Evolutionary conservation across 1,140 invertebrate species (phyloP), one percentile per base, ranked within the genome.

Genomic region (Macrotrachela quadricornifera): DNA sequence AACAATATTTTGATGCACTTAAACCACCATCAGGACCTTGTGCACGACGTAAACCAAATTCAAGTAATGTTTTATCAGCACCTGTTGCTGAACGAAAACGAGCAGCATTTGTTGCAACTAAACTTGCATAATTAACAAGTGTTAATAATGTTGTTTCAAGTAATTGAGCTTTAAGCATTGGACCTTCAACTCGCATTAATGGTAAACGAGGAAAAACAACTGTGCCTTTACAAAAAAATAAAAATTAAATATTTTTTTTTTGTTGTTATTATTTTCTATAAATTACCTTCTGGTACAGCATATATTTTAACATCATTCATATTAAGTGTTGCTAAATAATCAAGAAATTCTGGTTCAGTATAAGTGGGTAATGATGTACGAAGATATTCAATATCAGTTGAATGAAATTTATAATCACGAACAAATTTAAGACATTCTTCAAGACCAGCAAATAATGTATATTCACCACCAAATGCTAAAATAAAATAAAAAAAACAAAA

Each of bases 21-120:
- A 99, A 71, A n/a, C 88, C 92, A 38, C 92, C 92, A 73, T 99
- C 91, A 8, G 92, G 92, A 36, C 92, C 92, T 73, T 97, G 92
- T 6, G 92, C 92, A 67, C 92, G 72, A 57, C 92, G 74, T 55
- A 99, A 71, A 16, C 94, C 92, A 75, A 97, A 97, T 72, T 99
- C 94, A 39, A 95, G 72, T 43, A 97, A 69, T 9, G 51, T 56
- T 63, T 80, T 82, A 16, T 66, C 58, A 37, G 63, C 60, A 14
- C 88, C 88, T 56, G 88, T 83, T 18, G 86, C 87, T 73, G 94
- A 80, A 58, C 92, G 76, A 73, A 92, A 97, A 58, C 94, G 75
- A 44, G 90, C 85, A 54, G 92, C 91, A 77, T 99, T 99, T 46
- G 94, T 99, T 12, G 91, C 85, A 73, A 97, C 85, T 63, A 99